Evolutionary conservation across 2,888 invertebrate species (phyloP).

Genomic region (Meiosimyza decipiens): DNA sequence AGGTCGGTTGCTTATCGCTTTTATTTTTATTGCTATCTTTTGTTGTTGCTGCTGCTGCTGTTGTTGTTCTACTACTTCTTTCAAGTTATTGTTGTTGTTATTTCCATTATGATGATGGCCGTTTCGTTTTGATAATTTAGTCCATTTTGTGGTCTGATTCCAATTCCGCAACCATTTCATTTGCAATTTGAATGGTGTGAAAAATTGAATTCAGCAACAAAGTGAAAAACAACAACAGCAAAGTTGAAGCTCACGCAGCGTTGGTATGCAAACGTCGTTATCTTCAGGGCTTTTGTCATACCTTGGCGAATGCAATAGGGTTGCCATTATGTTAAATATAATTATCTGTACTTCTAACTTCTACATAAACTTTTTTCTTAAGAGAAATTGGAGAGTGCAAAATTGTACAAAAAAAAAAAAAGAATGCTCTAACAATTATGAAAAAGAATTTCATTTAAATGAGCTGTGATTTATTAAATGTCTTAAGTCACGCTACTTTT

Average conservation of each 20-base stretch:
- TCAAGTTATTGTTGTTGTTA: background rate
- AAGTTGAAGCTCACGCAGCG: background rate
- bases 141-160: conserved; percentile 39
- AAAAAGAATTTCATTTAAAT: no score
- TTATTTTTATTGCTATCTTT: conserved; percentile 21
- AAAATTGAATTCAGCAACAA: background rate
- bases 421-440: no score
- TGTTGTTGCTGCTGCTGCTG: conserved; percentile 2
- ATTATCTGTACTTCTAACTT: no score
- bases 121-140: conserved; percentile 26
- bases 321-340: no score
- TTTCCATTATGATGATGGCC: conserved; percentile 32
- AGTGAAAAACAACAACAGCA: conserved; percentile 8
- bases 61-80: background rate
- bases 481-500: no score
- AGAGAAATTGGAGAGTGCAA: no score
- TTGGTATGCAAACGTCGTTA: no score
- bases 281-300: no score
- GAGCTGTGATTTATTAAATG: no score
- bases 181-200: conserved; percentile 27
- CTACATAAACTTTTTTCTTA: no score
- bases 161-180: conserved; percentile 22
- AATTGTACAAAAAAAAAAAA: no score
- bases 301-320: no score
- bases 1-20: conserved; percentile 23